Evolutionary conservation across 2,888 invertebrate species (phyloP), one percentile per base, ranked within the genome.

Genomic region (Pilophorus perplexus): DNA sequence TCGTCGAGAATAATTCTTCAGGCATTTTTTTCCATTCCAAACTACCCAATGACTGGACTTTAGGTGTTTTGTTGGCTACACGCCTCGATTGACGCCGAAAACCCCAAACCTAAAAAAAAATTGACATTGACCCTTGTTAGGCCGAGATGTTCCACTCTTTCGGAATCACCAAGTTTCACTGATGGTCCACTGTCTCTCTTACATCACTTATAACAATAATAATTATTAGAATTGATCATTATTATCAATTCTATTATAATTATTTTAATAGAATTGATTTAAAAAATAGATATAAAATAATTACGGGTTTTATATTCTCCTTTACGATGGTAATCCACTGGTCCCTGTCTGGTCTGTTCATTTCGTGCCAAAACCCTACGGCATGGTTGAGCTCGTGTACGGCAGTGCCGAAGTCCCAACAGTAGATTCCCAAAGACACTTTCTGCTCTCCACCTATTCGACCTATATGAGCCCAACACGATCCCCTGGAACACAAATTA

Each of bases 301-400:
- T 71, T 72, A 78, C 77, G 68, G 73, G 70, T n/a, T 75, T 72
- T 54, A 79, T 78, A 71, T 78, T 79, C 8, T 74, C 71, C 73
- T 74, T 76, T 54, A 75, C 72, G 42, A 79, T 74, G 37, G 70
- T 73, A 20, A 80, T 78, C 71, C 75, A 77, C 22, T 73, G 71
- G 66, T 80, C 80, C 28, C 80, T 72, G 73, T 80, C 80, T 0
- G 76, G 75, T 28, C 80, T 72, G 66, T 76, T 79, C 73, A 80
- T 80, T 71, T 80, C 80, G 71, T 80, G 80, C 77, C 78, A 78
- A 72, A 80, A 79, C 0, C 80, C 80, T 3, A 78, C 71, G 0
- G 77, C 76, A 70, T 80, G 80, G 71, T 78, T 76, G 59, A 80
- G 72, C 72, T 80, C 80, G 71, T 80, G 80, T 66, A 79, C 74